Base-by-base conservation (phyloP, 2,888 invertebrate species). In the Euzophera pinguis region DNA sequence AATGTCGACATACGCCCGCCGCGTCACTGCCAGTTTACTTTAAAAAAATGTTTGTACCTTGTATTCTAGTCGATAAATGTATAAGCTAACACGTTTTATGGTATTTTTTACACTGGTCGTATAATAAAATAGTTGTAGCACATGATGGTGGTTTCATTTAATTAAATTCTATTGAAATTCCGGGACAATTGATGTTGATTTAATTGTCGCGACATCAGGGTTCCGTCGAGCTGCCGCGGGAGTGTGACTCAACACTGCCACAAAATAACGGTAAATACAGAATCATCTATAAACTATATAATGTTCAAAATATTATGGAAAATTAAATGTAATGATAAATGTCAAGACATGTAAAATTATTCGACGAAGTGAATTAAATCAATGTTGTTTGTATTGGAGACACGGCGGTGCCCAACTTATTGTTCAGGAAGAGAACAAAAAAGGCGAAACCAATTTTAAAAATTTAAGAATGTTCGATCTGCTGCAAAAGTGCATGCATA, bases 1-100 rank as follows among this genome's bases (percentile, higher is more conserved):
- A 92, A 92, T 92, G 79, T 90, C 82, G 89, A 91, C 92, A 92
- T 92, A 90, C 77, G 90, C 78, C 89, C 88, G 77, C 82, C 85
- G 82, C 82, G 66, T 78, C 78, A 86, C 86, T 86, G 85, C 84
- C 85, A 81, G 72, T 78, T 70, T 60, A 65, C 62, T 71, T 70
- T 70, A 71, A 71, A 9, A 71, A 65, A 65, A 63, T 69, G 62
- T 73, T 70, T 72, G 62, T 78, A 76, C 62, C 63, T 70, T 63
- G 60, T 66, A 65, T 65, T 68, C 61, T 65, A 66, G 60, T 57
- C 60, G 58, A 66, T 70, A 63, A n/a, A 60, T 62, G 64, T 70
- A 9, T 32, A 74, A 73, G 71, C 68, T 63, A 70, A 82, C 87
- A 85, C 85, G 62, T 80, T 84, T 74, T 82, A 83, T 78, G 76